phyloP scores from a whole-genome alignment of 2,888 invertebrate genomes.

The Meandrusa payeni region DNA sequence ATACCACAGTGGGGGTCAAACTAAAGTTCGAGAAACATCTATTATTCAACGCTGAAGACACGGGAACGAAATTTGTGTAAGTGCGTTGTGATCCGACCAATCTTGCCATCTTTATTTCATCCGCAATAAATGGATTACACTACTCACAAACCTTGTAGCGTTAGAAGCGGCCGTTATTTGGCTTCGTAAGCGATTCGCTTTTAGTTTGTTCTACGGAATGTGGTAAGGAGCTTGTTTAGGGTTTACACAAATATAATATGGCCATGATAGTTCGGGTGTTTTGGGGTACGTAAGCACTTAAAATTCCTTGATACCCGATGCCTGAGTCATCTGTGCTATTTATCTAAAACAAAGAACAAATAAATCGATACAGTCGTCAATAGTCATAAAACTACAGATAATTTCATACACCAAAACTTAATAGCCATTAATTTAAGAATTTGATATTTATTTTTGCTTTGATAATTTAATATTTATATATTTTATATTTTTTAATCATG shows the following conservation, averaged over 20 bases:
- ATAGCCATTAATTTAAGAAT: no score
- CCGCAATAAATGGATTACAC: conserved; percentile 73
- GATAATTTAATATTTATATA: no score
- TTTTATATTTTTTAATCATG: no score
- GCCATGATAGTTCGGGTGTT: conserved; percentile 1
- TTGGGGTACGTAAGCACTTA: not conserved
- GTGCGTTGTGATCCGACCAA: conserved; percentile 76
- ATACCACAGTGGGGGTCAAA: conserved; percentile 42
- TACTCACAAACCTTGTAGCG: conserved; percentile 61
- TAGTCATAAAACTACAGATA: no score
- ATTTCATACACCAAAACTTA: no score
- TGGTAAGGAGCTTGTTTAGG: conserved; percentile 13
- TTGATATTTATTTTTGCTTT: no score
- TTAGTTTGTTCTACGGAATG: conserved; percentile 27
- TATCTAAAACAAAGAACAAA: no score
- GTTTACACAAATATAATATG: conserved; percentile 12
- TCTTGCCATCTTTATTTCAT: conserved; percentile 75
- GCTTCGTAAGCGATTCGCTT: conserved; percentile 39
- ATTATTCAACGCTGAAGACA: conserved; percentile 76
- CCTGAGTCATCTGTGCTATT: no score
- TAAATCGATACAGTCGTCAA: no score
- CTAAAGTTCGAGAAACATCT: conserved; percentile 56
- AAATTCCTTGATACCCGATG: no score
- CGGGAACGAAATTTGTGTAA: conserved; percentile 76
- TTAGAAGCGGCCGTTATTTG: conserved; percentile 54